A percentile compares a stretch with the other conserved stretches of the same genome.
phyloP scores from a whole-genome alignment of 2,888 invertebrate genomes.

The Nipponacmea schrenckii region DNA sequence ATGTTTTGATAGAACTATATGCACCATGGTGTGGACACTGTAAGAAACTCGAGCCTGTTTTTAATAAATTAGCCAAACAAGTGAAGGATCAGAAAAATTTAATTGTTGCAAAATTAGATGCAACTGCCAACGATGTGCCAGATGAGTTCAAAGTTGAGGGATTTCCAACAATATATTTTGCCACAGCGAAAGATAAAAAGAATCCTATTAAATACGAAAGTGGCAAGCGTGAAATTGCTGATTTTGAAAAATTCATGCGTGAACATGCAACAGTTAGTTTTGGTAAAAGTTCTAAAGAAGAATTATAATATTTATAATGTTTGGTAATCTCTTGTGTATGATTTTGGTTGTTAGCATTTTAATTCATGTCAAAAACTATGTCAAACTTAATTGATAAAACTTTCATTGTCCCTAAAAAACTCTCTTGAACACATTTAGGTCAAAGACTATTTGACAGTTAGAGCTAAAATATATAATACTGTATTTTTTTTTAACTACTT shows the following conservation, averaged over 20 bases:
- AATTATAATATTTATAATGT: conserved; percentile 42
- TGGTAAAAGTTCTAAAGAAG: conserved; percentile 47
- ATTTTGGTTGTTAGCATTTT: too few species aligned
- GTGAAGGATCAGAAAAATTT: conserved; percentile 59
- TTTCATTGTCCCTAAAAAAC: too few species aligned
- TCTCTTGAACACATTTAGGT: too few species aligned
- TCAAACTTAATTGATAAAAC: too few species aligned
- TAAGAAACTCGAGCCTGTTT: conserved; percentile 71
- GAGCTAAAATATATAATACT: too few species aligned
- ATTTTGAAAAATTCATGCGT: conserved; percentile 61
- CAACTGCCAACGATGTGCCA: conserved; percentile 70
- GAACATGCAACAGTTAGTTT: conserved; percentile 58
- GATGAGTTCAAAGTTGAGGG: conserved; percentile 66
- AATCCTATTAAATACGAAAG: conserved; percentile 67
- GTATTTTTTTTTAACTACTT: too few species aligned
- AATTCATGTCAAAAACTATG: too few species aligned
- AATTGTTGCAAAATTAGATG: conserved; percentile 67
- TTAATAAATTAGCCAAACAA: conserved; percentile 67
- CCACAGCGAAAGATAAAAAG: conserved; percentile 62
- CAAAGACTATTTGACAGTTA: too few species aligned
- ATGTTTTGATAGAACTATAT: conserved; percentile 73
- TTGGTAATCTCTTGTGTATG: too few species aligned
- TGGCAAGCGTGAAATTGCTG: conserved; percentile 58
- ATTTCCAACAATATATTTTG: conserved; percentile 71
- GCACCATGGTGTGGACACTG: conserved; percentile 75